These are phyloP conservation scores for Zaprionus camerounensis DNA, from an alignment of 1,140 invertebrate genomes.

Conservation along the genomic window DNA sequence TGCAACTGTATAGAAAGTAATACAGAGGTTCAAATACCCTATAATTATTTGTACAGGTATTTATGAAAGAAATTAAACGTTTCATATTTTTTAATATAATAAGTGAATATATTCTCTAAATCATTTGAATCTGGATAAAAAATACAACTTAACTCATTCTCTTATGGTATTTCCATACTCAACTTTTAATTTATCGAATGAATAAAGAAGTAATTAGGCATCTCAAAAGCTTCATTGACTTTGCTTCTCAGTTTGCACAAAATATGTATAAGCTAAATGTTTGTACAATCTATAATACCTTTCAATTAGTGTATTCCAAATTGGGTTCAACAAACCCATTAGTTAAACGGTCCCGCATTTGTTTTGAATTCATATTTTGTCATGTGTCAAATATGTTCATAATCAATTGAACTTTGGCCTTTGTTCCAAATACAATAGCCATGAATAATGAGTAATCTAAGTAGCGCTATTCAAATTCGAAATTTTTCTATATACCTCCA, in stretches of 20 bases:
- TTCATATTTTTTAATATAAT: not conserved
- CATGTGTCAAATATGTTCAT: constrained; percentile 36
- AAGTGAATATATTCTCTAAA: not conserved
- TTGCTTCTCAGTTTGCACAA: not conserved
- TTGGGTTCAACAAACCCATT: constrained; percentile 68
- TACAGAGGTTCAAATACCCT: constrained; percentile 19
- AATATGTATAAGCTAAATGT: not conserved
- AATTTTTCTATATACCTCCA: constrained; percentile 1
- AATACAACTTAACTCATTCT: not conserved
- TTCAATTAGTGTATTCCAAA: constrained; percentile 5
- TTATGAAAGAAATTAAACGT: not conserved
- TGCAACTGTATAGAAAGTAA: not conserved
- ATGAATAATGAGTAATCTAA: constrained; percentile 5
- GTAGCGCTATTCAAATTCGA: not conserved
- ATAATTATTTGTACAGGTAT: not conserved
- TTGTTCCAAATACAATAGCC: constrained; percentile 19
- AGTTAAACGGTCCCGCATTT: constrained; percentile 54
- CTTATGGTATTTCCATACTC: not conserved
- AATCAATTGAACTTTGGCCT: constrained; percentile 50
- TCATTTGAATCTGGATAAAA: not conserved
- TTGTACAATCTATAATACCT: constrained; percentile 1
- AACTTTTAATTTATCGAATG: not conserved
- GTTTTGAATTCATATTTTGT: constrained; percentile 29
- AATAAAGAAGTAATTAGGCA: constrained; percentile 3
- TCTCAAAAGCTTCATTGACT: not conserved